phyloP scores from a whole-genome alignment of 92 coral and sea anemone genomes.

The Porites rus region DNA sequence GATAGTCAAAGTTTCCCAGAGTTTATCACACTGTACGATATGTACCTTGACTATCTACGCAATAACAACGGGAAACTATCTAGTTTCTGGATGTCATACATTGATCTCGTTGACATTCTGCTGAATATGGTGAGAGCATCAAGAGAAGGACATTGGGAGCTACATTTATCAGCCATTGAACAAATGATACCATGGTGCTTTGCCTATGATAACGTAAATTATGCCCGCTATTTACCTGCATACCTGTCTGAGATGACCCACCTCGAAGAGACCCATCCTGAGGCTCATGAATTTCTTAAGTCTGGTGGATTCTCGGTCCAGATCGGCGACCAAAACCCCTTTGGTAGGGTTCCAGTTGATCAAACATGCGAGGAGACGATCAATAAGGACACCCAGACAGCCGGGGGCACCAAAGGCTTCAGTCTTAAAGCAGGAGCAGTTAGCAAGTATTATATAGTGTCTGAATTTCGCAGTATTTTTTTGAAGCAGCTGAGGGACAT shows the following conservation, averaged over 20 bases:
- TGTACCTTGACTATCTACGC: slow-evolving; percentile 37
- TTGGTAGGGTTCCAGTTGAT: slow-evolving; percentile 51
- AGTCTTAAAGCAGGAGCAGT: slow-evolving; percentile 58
- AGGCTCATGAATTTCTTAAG: slow-evolving; percentile 43
- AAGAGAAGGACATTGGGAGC: slow-evolving; percentile 70
- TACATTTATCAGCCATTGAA: slow-evolving; percentile 64
- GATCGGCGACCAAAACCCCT: slow-evolving; percentile 51
- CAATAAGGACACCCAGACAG: slow-evolving; percentile 51
- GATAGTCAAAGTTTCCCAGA: slow-evolving; percentile 32
- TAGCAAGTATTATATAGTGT: slow-evolving; percentile 30
- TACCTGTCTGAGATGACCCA: slow-evolving; percentile 60
- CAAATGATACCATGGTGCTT: slow-evolving; percentile 74
- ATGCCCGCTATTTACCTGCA: slow-evolving; percentile 63
- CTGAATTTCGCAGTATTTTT: slow-evolving; percentile 47
- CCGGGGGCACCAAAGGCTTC: slow-evolving; percentile 50
- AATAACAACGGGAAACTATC: slow-evolving; percentile 31
- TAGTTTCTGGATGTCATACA: slow-evolving; percentile 69
- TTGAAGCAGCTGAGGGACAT: slow-evolving; percentile 39
- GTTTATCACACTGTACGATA: slow-evolving; percentile 48
- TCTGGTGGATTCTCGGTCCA: slow-evolving; percentile 76
- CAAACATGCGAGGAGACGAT: slow-evolving; percentile 49
- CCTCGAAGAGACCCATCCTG: slow-evolving; percentile 58
- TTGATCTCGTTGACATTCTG: slow-evolving; percentile 60
- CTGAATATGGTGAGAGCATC: slow-evolving; percentile 65
- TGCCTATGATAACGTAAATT: slow-evolving; percentile 71